Evolutionary conservation across 2,797 vertebrate genomes (phyloP).

Genomic region (Pteronotus mesoamericanus): DNA sequence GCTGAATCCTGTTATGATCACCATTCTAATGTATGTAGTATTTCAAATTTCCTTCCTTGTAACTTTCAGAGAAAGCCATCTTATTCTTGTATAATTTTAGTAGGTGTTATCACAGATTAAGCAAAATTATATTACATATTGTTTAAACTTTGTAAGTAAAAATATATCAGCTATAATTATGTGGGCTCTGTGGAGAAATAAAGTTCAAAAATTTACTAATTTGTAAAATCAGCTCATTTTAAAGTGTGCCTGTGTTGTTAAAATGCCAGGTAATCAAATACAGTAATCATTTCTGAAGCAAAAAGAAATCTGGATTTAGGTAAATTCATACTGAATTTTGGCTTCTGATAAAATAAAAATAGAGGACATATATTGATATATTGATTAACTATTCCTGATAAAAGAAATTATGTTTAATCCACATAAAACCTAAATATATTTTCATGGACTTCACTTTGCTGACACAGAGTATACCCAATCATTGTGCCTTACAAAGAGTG

Average conservation of each 20-base stretch:
- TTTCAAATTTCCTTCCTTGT: constrained; percentile 78
- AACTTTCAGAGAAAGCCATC: constrained; percentile 80
- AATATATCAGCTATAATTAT: constrained; percentile 70
- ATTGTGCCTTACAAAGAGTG: constrained; percentile 67
- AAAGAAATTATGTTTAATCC: constrained; percentile 49
- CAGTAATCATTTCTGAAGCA: constrained; percentile 36
- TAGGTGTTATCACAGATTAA: constrained; percentile 83
- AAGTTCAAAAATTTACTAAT: constrained; percentile 79
- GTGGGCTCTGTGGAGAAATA: constrained; percentile 78
- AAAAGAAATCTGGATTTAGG: neutral
- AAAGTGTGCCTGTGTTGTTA: constrained; percentile 40
- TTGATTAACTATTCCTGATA: constrained; percentile 53
- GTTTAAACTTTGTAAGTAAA: constrained; percentile 77
- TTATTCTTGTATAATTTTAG: constrained; percentile 84
- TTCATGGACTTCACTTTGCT: constrained; percentile 54
- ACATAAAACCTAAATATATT: constrained; percentile 43
- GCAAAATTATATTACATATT: constrained; percentile 73
- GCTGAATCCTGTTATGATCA: constrained; percentile 83
- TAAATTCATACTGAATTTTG: constrained; percentile 34
- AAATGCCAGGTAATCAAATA: constrained; percentile 26
- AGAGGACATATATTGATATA: constrained; percentile 24
- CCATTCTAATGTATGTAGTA: constrained; percentile 83
- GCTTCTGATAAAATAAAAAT: constrained; percentile 53
- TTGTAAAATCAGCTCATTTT: constrained; percentile 80
- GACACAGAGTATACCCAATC: constrained; percentile 32